Conservation (phyloP, 2,888 invertebrate genomes). For the Philhelius pedissequus region DNA sequence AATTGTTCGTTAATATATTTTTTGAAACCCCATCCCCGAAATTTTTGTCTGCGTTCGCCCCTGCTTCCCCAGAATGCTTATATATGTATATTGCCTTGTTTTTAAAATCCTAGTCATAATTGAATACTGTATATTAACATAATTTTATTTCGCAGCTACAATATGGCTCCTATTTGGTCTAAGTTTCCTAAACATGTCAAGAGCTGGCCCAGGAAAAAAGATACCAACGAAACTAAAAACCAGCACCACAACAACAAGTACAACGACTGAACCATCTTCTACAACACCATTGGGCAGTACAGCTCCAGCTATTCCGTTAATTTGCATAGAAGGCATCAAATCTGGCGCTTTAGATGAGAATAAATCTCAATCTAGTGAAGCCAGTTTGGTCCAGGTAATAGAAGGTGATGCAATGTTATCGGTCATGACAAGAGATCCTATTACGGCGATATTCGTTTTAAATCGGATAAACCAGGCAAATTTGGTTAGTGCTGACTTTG, state of each 20-base stretch:
- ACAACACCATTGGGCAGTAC: constrained; percentile 60
- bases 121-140: background rate
- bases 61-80: too few species aligned
- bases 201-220: constrained; percentile 54
- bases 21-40: too few species aligned
- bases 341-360: constrained; percentile 69
- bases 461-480: constrained; percentile 78
- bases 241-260: constrained; percentile 54
- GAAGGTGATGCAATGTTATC: constrained; percentile 77
- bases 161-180: constrained; percentile 53
- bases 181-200: constrained; percentile 32
- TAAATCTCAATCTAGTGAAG: constrained; percentile 70
- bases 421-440: constrained; percentile 76
- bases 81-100: too few species aligned
- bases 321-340: constrained; percentile 76
- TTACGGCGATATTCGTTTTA: constrained; percentile 76
- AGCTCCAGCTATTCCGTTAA: constrained; percentile 71
- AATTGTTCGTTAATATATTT: too few species aligned
- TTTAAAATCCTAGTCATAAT: too few species aligned
- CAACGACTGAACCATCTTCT: constrained; percentile 50
- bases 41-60: too few species aligned
- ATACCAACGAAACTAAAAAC: constrained; percentile 18
- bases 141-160: constrained; percentile 36
- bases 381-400: constrained; percentile 74
- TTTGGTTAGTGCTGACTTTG: constrained; percentile 75